These are phyloP conservation scores for Nephrotoma appendiculata DNA, from an alignment of 2,888 invertebrate genomes.

Conservation along the genomic window DNA sequence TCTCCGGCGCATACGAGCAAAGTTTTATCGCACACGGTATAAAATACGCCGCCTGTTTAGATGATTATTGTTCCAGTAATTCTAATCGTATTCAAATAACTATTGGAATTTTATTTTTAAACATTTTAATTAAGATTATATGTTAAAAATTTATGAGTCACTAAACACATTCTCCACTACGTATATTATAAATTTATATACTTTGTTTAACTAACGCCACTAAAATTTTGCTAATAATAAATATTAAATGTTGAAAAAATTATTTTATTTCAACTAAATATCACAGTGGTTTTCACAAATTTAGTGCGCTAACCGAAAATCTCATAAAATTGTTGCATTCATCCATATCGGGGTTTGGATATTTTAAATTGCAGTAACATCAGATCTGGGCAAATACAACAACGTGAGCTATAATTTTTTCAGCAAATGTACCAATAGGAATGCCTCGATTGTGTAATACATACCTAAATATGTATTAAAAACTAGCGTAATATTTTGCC, in stretches of 20 bases:
- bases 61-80: neutral
- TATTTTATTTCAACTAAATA: neutral
- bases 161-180: neutral
- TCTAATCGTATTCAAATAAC: neutral
- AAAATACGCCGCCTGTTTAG: neutral
- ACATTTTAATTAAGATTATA: neutral
- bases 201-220: neutral
- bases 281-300: neutral
- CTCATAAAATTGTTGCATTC: neutral
- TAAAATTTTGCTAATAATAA: neutral
- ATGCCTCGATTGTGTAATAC: too few species aligned
- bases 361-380: neutral
- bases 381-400: neutral
- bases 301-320: neutral
- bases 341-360: neutral
- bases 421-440: too few species aligned
- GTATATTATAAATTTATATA: neutral
- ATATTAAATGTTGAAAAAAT: neutral
- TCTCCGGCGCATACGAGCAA: neutral
- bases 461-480: too few species aligned
- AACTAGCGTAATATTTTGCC: neutral
- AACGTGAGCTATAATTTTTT: neutral
- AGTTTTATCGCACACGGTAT: neutral
- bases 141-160: neutral
- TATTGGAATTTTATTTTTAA: neutral